phyloP scores from a whole-genome alignment of 2,113 vertebrate species.

The Tetraodon nigroviridis region DNA sequence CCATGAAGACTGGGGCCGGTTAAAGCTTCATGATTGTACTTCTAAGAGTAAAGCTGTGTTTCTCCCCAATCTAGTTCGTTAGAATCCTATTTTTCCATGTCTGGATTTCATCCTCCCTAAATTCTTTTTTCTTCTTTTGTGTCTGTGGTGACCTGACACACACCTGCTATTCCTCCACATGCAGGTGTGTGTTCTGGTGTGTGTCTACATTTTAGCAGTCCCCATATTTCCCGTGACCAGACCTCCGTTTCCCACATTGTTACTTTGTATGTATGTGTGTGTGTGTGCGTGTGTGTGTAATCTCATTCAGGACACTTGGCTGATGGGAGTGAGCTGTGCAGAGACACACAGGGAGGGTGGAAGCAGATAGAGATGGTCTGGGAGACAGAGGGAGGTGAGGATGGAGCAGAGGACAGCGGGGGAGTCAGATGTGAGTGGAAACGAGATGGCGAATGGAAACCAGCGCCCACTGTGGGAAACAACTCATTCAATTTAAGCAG shows the following conservation, averaged over 20 bases:
- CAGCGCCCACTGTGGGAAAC: slow-evolving; percentile 31
- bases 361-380: slow-evolving; percentile 29
- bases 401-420: slow-evolving; percentile 13
- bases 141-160: too few species aligned
- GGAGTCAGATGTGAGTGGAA: slow-evolving; percentile 34
- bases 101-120: too few species aligned
- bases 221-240: too few species aligned
- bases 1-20: too few species aligned
- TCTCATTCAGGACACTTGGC: not conserved
- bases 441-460: slow-evolving; percentile 22
- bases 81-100: too few species aligned
- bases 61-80: too few species aligned
- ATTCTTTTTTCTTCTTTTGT: too few species aligned
- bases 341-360: slow-evolving; percentile 9
- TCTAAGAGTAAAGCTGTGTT: too few species aligned
- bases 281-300: not conserved
- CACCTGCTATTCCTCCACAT: too few species aligned
- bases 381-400: slow-evolving; percentile 10
- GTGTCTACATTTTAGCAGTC: too few species aligned
- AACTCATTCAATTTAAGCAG: slow-evolving; percentile 26
- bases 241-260: not conserved
- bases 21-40: too few species aligned
- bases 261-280: not conserved
- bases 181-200: too few species aligned
- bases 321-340: slow-evolving; percentile 25